Evolutionary conservation across 2,888 invertebrate species (phyloP), one percentile per base, ranked within the genome.

Genomic region (Plebejus argus): DNA sequence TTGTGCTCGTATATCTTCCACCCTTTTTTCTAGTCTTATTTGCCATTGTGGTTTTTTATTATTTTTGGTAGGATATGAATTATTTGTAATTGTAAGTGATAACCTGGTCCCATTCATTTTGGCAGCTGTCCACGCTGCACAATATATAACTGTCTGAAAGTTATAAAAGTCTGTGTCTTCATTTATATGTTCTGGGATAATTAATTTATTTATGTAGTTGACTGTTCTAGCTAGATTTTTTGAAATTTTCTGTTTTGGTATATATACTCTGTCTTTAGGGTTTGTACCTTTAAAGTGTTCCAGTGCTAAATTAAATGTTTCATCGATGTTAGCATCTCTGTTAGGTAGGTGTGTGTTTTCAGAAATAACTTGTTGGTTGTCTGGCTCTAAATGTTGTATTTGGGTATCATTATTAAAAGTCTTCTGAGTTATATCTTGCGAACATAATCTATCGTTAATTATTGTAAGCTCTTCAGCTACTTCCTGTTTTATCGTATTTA

Each of bases 161-260:
- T 72, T 66, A 1, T 35, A 12, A 76, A 77, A 79, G 23, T 75
- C 71, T 5, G 76, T 77, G 23, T 78, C 58, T 45, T 20, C 35
- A 28, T 23, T 75, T 1, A 77, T 53, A 3, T 58, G 18, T 20
- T 77, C 35, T 18, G 77, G 77, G 4, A 79, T 10, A 18, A 79
- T 70, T 49, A 39, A 39, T 33, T 23, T 76, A 77, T 79, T 76
- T 7, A 78, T 72, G 35, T 66, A 78, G n/a, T 77, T 12, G 0
- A 77, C 70, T 5, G 76, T 74, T 18, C 0, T 33, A 23, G 33
- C n/a, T 15, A 79, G 28, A 15, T 78, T 76, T 58, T 58, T 77
- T 10, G 75, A 72, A 0, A 71, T 15, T 77, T 78, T 78, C 70
- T 77, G 78, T 61, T 77, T 79, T 0, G 78, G 78, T 49, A 79